Evolutionary conservation across 2,113 vertebrate species (phyloP), one percentile per base, ranked within the genome.

Genomic region (Neolamprologus sp.): DNA sequence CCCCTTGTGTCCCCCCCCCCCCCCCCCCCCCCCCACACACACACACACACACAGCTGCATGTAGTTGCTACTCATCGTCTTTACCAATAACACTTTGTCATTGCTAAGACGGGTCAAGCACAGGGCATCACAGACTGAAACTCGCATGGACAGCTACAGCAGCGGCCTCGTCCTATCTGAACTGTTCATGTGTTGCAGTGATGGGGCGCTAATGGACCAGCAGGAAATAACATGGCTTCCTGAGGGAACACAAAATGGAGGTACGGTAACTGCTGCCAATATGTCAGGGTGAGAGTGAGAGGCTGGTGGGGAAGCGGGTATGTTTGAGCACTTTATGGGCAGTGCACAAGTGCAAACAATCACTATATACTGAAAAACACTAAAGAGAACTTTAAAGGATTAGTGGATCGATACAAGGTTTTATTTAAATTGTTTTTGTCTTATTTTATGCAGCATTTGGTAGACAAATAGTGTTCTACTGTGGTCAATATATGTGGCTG

Each of bases 191-290:
- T 65, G 87, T 81, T 47, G 55, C 47, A 63, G 57, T 91, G 89
- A 92, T 47, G 57, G 84, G 80, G 82, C 4, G 68, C 84, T 93
- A 93, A 94, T 93, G 73, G 73, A 51, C 26, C 73, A 78, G 83
- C 88, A 88, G 83, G 83, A 88, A 88, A 53, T 85, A 91, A 91
- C 87, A 91, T 92, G 90, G 87, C 81, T 91, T 84, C 90, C 92
- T 16, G 26, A 58, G 91, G 91, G 75, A 81, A 68, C 2, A n/a
- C 87, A 93, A 92, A 89, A 91, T 92, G 90, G 91, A 89, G 83
- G 81, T 45, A 81, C 7, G 60, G 57, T 35, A 85, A 86, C 87
- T 86, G 90, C 87, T 93, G 88, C 84, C 84, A 90, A 90, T 90
- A 87, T 89, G 88, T 89, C 90, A 90, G 87, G 83, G 45, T 81